Conservation (phyloP, 1,140 invertebrate species). For the Pseudoatta argentina region DNA sequence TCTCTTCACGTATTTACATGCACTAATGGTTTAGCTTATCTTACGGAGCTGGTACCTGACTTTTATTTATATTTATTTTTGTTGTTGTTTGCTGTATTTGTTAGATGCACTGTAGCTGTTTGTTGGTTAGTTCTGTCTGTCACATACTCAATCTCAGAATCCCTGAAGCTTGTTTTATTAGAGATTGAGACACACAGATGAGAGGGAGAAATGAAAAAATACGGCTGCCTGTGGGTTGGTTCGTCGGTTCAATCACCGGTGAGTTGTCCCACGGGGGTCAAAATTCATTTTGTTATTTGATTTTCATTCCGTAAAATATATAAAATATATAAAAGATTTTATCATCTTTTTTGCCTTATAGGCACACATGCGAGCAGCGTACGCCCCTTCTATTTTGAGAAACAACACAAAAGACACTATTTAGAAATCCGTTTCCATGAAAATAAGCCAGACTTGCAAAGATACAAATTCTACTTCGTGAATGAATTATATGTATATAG, state of each 20-base stretch:
- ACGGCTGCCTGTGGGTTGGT: slow-evolving; percentile 86
- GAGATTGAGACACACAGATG: slow-evolving; percentile 85
- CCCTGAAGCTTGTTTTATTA: slow-evolving; percentile 86
- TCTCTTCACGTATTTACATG: slow-evolving; percentile 67
- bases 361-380: slow-evolving; percentile 1
- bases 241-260: slow-evolving; percentile 82
- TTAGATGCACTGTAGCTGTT: slow-evolving; percentile 87
- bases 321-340: not conserved
- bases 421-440: slow-evolving; percentile 81
- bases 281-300: slow-evolving; percentile 78
- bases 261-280: slow-evolving; percentile 85
- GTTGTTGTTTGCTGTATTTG: slow-evolving; percentile 86
- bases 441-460: slow-evolving; percentile 83
- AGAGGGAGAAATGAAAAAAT: slow-evolving; percentile 84
- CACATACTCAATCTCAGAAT: slow-evolving; percentile 85
- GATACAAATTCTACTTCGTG: slow-evolving; percentile 10
- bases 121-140: slow-evolving; percentile 86
- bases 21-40: slow-evolving; percentile 79
- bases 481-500: slow-evolving; percentile 20
- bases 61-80: slow-evolving; percentile 86
- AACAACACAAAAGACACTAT: slow-evolving; percentile 29
- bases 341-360: not conserved
- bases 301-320: slow-evolving; percentile 36
- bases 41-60: slow-evolving; percentile 79
- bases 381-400: not conserved